phyloP scores from a whole-genome alignment of 2,888 invertebrate species.

The Cephus nigrinus region DNA sequence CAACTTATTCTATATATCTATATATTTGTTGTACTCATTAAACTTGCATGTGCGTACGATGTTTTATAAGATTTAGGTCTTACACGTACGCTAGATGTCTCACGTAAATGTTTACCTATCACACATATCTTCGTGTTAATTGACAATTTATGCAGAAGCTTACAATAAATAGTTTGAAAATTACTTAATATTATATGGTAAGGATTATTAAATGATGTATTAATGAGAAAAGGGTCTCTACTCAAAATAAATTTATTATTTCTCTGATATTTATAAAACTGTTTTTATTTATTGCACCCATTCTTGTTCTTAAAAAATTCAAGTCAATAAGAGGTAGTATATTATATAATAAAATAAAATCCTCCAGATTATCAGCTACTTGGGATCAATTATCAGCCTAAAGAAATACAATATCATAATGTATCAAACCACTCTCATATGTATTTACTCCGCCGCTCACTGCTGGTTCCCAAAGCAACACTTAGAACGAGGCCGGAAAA shows the following conservation, averaged over 20 bases:
- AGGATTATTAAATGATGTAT: neutral
- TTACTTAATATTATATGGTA: neutral
- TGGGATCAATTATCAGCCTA: too few species aligned
- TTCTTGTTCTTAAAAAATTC: neutral
- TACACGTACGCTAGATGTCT: constrained; percentile 2
- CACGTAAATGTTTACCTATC: constrained; percentile 2
- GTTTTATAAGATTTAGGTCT: neutral
- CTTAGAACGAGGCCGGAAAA: too few species aligned
- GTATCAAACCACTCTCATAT: neutral
- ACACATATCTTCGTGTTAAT: constrained; percentile 5
- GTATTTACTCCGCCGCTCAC: too few species aligned
- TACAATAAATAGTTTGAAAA: neutral
- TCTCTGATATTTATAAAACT: neutral
- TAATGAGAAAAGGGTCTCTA: neutral
- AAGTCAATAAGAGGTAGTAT: neutral
- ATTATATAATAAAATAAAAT: neutral
- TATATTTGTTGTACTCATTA: constrained; percentile 1
- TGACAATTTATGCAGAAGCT: neutral
- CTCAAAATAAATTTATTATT: neutral
- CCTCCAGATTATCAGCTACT: too few species aligned
- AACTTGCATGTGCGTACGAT: constrained; percentile 1
- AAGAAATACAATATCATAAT: neutral
- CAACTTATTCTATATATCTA: constrained; percentile 2
- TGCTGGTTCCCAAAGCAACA: too few species aligned
- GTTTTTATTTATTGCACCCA: neutral